A percentile compares a stretch with the other conserved stretches of the same genome.
Evolutionary conservation across 1,140 invertebrate genomes (phyloP).

Genomic region (Bombus waltoni): DNA sequence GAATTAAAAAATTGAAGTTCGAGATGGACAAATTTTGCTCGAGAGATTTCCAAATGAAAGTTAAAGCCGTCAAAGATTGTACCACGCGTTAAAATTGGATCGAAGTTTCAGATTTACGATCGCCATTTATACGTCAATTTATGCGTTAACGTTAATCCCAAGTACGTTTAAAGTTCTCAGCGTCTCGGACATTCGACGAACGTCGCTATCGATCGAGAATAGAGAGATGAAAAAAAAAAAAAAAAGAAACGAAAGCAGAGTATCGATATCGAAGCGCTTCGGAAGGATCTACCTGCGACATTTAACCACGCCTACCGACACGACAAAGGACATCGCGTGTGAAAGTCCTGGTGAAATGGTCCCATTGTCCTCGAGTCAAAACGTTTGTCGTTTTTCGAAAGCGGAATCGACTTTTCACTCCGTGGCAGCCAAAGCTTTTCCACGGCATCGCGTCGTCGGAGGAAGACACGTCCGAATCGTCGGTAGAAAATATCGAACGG

Average conservation of each 20-base stretch:
- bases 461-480: too few relatives aligned
- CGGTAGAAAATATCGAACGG: background rate
- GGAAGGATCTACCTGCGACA: conserved; percentile 68
- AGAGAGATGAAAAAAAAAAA: too few relatives aligned
- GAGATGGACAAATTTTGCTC: rapidly evolving
- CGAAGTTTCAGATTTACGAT: too few relatives aligned
- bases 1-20: too few relatives aligned
- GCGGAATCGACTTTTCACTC: background rate
- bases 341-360: conserved; percentile 72
- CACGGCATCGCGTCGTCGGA: background rate
- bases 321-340: conserved; percentile 69
- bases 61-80: too few relatives aligned
- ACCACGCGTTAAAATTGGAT: too few relatives aligned
- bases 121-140: background rate
- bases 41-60: too few relatives aligned
- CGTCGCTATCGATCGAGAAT: too few relatives aligned
- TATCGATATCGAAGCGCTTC: background rate
- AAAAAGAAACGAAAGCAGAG: background rate
- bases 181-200: background rate
- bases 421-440: background rate
- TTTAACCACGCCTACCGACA: conserved; percentile 65
- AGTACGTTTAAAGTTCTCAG: background rate
- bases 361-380: conserved; percentile 69
- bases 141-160: background rate
- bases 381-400: conserved; percentile 60